Base-by-base conservation (phyloP, 2,888 invertebrate species). In the Tiliacea aurago region DNA sequence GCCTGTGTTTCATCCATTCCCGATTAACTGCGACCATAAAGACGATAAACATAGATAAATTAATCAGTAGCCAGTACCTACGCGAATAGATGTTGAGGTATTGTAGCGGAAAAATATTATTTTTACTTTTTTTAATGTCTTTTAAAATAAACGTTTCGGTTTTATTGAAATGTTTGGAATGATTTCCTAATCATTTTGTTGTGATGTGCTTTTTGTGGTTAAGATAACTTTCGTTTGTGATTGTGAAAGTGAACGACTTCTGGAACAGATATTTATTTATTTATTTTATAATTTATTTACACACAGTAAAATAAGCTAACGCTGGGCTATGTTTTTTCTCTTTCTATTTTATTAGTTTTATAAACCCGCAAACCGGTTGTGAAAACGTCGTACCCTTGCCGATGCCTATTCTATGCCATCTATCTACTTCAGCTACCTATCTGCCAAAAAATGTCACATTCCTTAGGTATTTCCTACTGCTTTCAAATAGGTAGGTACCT, bases 41-140 rank as follows among this genome's bases (percentile, higher is more conserved):
- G 94, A 94, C 87, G 70, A 70, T 93, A 94, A 94, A 95, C 94
- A 94, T 88, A 94, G 94, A 95, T 95, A 95, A 95, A 95, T 95
- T 95, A 93, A 94, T 95, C 94, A 95, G 90, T 89, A 53, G 18
- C 64, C 53, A 10, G 64, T 51, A 64, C 49, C 47, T 63, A 88
- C 90, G 61, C 70, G 87, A 90, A 91, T 90, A 90, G 86, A 87
- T 55, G 58, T 53, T 43, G 78, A 33, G 64, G 51, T 86, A 86
- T 85, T 86, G 81, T 83, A 71, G 80, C 68, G 67, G 80, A 78
- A 85, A 88, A 90, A 87, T 89, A 88, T 88, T 86, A 81, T 75
- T 71, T 75, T 78, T 66, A 73, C 77, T 84, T 84, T 66, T 78
- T 80, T 77, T 78, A 53, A 64, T 76, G 81, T 79, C 65, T 80